phyloP scores from a whole-genome alignment of 2,113 vertebrate species.

The Cephalopholis sonnerati region DNA sequence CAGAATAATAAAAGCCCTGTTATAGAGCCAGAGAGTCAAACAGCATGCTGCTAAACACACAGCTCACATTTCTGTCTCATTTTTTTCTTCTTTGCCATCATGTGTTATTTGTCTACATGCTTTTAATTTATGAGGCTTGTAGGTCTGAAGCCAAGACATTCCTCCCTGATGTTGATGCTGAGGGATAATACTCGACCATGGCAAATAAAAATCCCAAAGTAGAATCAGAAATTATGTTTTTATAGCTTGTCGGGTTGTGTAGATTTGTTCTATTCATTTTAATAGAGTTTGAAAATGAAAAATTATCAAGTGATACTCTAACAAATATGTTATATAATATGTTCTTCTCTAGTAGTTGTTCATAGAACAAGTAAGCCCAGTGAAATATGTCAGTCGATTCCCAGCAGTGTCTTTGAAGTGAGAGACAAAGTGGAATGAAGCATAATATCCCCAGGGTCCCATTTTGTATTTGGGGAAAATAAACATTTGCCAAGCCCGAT shows the following conservation, averaged over 20 bases:
- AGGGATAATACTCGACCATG: slow-evolving; percentile 13
- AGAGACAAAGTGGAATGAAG: slow-evolving; percentile 74
- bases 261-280: slow-evolving; percentile 9
- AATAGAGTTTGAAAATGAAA: neutral
- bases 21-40: slow-evolving; percentile 53
- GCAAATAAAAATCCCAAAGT: slow-evolving; percentile 22
- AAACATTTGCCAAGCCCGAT: slow-evolving; percentile 80
- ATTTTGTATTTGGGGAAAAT: slow-evolving; percentile 80
- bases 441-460: slow-evolving; percentile 78
- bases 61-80: slow-evolving; percentile 71
- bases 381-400: slow-evolving; percentile 64
- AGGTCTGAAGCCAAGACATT: slow-evolving; percentile 56
- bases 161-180: slow-evolving; percentile 48
- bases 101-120: slow-evolving; percentile 66
- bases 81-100: slow-evolving; percentile 30
- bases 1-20: slow-evolving; percentile 69
- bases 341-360: slow-evolving; percentile 9
- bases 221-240: slow-evolving; percentile 4
- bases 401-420: slow-evolving; percentile 78
- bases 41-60: slow-evolving; percentile 66
- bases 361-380: slow-evolving; percentile 35
- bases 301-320: neutral
- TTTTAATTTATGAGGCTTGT: slow-evolving; percentile 68
- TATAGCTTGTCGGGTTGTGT: neutral
- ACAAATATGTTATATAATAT: slow-evolving; percentile 18